Percentiles rank a stretch among this genome's conserved stretches.
Evolutionary conservation across 2,113 vertebrate genomes (phyloP).

Genomic region (Paraplagusia blochii): DNA sequence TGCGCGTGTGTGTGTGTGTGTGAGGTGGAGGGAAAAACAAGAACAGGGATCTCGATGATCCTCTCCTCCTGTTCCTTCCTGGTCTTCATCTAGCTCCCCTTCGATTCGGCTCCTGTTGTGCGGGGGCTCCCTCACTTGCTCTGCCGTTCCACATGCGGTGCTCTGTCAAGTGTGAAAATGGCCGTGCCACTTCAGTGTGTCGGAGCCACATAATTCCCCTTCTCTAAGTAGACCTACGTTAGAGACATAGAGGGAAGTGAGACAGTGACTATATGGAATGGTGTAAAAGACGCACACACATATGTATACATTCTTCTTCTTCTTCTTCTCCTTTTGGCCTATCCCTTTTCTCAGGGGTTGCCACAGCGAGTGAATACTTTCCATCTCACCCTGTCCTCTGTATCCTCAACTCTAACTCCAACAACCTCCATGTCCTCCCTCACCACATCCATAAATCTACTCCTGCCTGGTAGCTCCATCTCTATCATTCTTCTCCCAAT

Average conservation of each 20-base stretch:
- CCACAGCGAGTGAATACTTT: too few species aligned
- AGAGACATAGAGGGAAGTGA: neutral
- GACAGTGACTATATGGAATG: too few species aligned
- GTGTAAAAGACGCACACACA: too few species aligned
- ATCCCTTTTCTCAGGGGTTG: too few species aligned
- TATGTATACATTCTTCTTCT: too few species aligned
- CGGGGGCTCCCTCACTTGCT: neutral
- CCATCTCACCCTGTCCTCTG: too few species aligned
- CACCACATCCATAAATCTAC: too few species aligned
- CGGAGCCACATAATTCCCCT: conserved; percentile 24
- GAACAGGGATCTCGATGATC: conserved; percentile 29
- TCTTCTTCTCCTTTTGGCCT: too few species aligned
- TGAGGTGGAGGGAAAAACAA: conserved; percentile 15
- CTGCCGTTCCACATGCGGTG: conserved; percentile 14
- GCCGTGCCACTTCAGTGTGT: conserved; percentile 22
- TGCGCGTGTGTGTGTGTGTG: conserved; percentile 4
- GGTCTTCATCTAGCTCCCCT: conserved; percentile 7
- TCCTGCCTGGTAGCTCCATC: too few species aligned
- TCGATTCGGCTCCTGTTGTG: neutral
- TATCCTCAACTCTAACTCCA: too few species aligned
- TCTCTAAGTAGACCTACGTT: conserved; percentile 3
- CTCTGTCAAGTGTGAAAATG: conserved; percentile 46
- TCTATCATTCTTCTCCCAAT: too few species aligned
- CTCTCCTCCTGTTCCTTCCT: conserved; percentile 11
- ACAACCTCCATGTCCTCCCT: too few species aligned